Base-by-base conservation (phyloP, 37 sponge, comb jelly and placozoan species). In the Halisarca cf. caerulea region DNA sequence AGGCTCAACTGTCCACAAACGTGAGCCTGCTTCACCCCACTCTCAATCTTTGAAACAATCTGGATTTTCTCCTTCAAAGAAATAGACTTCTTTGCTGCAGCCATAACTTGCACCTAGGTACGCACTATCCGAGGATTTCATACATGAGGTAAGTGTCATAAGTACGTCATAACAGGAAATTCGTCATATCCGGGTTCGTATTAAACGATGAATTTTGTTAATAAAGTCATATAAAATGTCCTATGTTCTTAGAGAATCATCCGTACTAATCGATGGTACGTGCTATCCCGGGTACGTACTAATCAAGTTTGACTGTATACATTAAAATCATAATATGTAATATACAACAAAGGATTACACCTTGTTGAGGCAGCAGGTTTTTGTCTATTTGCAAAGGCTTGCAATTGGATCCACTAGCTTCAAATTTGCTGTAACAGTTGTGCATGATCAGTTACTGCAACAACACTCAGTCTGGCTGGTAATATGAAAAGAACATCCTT, bases 11-110 rank as follows among this genome's bases (percentile, higher is more conserved):
- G 37, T 38, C 18, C 40, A 20, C 20, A 71, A 38, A 71, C 32
- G 72, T 71, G 40, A 38, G 21, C 32, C 34, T 53, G 79, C 21
- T 79, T 79, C 58, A 18, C 24, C 21, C 79, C 55, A 5, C 37
- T 45, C 57, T 79, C 54, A 79, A 79, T 79, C 33, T 47, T 79
- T 30, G 79, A 79, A 21, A 79, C 44, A 79, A 79, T 79, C 58
- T 44, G 30, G 24, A 79, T 44, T 27, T 79, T 79, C 3, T 54
- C 79, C 58, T 53, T 45, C 57, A 53, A 45, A 51, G 57, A 25
- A 45, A 79, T 45, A 24, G 57, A 28, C 8, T 79, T 79, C 79
- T 79, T 79, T 32, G 28, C 64, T 27, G 24, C 64, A 23, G 64
- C 64, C 30, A 27, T 27, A 15, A 23, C 30, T 61, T 6, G 6